These are phyloP conservation scores for Rhea pennata DNA, from an alignment of 2,113 vertebrate species.

Conservation along the genomic window DNA sequence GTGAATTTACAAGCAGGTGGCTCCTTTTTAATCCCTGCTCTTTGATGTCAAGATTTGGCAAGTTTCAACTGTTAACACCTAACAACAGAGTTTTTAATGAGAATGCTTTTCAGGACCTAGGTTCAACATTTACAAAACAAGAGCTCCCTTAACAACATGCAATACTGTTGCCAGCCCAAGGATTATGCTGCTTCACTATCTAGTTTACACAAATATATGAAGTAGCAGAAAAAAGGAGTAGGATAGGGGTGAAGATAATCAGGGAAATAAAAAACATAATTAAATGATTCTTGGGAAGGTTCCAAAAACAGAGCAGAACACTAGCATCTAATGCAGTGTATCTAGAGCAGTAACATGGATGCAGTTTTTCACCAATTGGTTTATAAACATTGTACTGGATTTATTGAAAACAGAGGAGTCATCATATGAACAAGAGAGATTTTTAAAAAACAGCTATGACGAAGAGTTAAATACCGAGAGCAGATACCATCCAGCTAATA, in stretches of 20 bases:
- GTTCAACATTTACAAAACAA: background rate
- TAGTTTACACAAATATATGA: background rate
- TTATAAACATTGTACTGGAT: background rate
- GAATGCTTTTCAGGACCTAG: background rate
- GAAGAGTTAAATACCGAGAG: background rate
- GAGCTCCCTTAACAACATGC: background rate
- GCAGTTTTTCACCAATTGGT: background rate
- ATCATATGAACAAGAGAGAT: background rate
- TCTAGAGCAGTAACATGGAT: background rate
- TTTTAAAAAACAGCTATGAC: background rate
- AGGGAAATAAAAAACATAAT: slow-evolving; percentile 20
- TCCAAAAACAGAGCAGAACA: background rate
- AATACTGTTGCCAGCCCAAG: background rate
- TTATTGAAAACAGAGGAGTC: slow-evolving; percentile 9
- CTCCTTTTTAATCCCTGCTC: background rate
- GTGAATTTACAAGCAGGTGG: background rate
- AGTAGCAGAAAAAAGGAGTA: accelerated
- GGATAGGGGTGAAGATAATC: background rate
- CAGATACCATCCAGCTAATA: background rate
- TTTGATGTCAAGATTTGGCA: background rate
- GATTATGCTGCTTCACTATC: background rate
- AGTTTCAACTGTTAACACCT: background rate
- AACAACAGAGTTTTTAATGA: background rate
- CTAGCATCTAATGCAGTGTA: background rate
- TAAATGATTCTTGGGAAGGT: background rate